These are phyloP conservation scores for Trididemnum clinides DNA, from an alignment of 23 tunicate species.

Conservation along the genomic window DNA sequence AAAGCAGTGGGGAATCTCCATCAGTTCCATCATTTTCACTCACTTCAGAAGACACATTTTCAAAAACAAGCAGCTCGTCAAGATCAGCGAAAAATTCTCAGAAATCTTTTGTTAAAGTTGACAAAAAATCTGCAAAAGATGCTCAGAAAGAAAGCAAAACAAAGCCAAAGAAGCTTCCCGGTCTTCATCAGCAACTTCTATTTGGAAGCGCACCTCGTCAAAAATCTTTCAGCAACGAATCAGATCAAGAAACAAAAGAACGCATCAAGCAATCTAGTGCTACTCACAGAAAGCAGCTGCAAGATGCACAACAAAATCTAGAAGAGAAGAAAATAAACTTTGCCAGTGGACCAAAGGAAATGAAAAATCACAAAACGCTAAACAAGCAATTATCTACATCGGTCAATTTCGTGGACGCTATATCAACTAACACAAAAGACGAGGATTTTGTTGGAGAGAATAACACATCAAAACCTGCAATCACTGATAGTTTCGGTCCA, in stretches of 20 bases:
- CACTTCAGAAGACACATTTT: neutral
- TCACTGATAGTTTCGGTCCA: conserved; percentile 12
- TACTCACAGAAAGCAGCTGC: neutral
- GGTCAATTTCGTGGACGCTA: too few species aligned
- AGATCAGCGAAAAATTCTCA: neutral
- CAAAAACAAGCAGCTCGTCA: neutral
- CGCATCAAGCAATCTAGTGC: too few species aligned
- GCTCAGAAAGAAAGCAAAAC: neutral
- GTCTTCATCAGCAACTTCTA: conserved; percentile 46
- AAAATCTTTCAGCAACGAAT: neutral
- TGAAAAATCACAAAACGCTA: neutral
- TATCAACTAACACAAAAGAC: too few species aligned
- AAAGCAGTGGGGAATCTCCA: conserved; percentile 46
- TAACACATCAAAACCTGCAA: neutral
- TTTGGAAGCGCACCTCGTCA: conserved; percentile 1
- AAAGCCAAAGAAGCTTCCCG: conserved; percentile 32
- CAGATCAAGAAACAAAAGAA: too few species aligned
- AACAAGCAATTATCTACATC: neutral
- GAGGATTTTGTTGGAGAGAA: neutral
- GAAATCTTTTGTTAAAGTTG: conserved; percentile 23
- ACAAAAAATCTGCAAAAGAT: conserved; percentile 13
- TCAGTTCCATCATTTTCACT: neutral
- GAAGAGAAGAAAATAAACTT: neutral
- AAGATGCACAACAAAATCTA: neutral
- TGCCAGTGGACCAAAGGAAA: neutral